Percentiles rank a stretch among this genome's conserved stretches.
Evolutionary conservation across 2,113 vertebrate genomes (phyloP).

Genomic region (Mustela lutreola): DNA sequence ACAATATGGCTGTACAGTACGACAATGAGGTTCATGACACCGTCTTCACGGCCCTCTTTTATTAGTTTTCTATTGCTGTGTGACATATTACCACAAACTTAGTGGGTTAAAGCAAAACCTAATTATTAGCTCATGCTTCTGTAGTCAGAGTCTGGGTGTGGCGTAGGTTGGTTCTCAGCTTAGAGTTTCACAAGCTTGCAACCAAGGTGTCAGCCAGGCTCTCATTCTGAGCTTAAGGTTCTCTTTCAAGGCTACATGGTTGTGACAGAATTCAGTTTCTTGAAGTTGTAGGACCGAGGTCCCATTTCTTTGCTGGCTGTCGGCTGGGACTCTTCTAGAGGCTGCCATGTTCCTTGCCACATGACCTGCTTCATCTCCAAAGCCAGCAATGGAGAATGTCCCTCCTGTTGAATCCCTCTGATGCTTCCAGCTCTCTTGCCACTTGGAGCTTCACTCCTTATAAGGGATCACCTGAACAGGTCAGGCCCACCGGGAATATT

Average conservation of each 20-base stretch:
- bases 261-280: not conserved
- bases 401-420: not conserved
- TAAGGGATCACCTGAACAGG: not conserved
- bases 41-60: not conserved
- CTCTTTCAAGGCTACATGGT: not conserved
- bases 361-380: not conserved
- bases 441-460: not conserved
- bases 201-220: not conserved
- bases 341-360: not conserved
- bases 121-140: not conserved
- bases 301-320: not conserved
- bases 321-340: not conserved
- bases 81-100: not conserved
- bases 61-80: not conserved
- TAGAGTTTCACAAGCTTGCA: not conserved
- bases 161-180: not conserved
- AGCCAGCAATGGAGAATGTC: not conserved
- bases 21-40: not conserved
- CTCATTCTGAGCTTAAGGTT: not conserved
- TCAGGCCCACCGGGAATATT: not conserved
- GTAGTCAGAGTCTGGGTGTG: not conserved
- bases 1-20: not conserved
- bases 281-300: not conserved
- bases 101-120: not conserved
- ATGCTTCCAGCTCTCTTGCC: not conserved